These are phyloP conservation scores for Pristionchus exspectatus DNA, from an alignment of 2,888 invertebrate genomes.

Conservation along the genomic window DNA sequence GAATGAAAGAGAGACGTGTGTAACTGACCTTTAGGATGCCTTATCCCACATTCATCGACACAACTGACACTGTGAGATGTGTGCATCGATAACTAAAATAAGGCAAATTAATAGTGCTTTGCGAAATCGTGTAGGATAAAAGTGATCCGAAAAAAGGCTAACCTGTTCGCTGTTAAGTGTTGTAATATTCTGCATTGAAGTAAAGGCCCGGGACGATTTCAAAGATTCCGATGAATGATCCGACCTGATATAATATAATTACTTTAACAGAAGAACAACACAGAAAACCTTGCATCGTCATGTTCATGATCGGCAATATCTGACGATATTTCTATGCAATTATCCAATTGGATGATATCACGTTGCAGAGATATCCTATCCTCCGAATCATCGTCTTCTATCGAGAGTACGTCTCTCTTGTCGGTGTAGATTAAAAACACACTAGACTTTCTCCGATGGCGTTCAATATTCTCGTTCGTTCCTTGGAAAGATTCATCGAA, in stretches of 20 bases:
- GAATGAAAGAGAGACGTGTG: not conserved
- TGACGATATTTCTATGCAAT: not conserved
- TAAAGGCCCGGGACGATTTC: not conserved
- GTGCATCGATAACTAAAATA: conserved; percentile 27
- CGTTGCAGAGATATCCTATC: not conserved
- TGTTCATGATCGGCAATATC: not conserved
- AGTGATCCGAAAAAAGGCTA: too few species aligned
- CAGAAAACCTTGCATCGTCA: conserved; percentile 21
- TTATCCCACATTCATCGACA: conserved; percentile 50
- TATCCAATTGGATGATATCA: not conserved
- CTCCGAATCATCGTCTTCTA: not conserved
- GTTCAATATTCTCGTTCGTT: not conserved
- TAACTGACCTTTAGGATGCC: not conserved
- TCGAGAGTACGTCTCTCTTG: not conserved
- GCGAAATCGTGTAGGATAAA: too few species aligned
- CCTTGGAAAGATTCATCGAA: not conserved
- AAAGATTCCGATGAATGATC: conserved; percentile 16
- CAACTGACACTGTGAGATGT: conserved; percentile 54
- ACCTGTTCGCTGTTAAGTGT: not conserved
- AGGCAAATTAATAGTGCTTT: not conserved
- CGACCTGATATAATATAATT: not conserved
- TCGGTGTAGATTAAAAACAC: conserved; percentile 47
- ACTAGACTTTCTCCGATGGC: conserved; percentile 16
- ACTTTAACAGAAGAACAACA: not conserved
- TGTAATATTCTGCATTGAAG: conserved; percentile 48